phyloP scores from a whole-genome alignment of 2,888 invertebrate species.

The Cordylochernes scorpioides region DNA sequence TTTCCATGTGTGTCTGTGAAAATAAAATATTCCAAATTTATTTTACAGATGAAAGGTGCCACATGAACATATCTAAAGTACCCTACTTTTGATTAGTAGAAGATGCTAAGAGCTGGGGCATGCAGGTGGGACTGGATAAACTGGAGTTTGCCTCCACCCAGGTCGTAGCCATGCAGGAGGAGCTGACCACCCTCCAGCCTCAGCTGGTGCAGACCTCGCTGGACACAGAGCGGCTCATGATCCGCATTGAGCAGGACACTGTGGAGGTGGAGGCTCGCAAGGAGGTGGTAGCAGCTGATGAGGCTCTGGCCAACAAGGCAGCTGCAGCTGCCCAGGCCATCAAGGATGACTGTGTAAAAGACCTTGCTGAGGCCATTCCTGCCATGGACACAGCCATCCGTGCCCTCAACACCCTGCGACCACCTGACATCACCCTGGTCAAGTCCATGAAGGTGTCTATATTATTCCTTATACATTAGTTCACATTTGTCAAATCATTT shows the following conservation, averaged over 20 bases:
- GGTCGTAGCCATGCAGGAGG: constrained; percentile 74
- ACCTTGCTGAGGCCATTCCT: constrained; percentile 80
- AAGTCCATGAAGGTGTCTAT: constrained; percentile 88
- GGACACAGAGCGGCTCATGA: constrained; percentile 78
- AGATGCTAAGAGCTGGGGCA: constrained; percentile 16
- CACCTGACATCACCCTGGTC: constrained; percentile 77
- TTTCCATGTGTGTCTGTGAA: background rate
- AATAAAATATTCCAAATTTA: too few species aligned
- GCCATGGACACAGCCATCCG: constrained; percentile 66
- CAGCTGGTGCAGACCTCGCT: constrained; percentile 58
- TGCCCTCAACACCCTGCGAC: constrained; percentile 78
- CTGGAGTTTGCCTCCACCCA: constrained; percentile 67
- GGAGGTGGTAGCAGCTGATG: constrained; percentile 79
- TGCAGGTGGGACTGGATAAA: constrained; percentile 46
- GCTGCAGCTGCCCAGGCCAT: constrained; percentile 86
- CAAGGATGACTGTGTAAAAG: constrained; percentile 88
- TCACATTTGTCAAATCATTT: background rate
- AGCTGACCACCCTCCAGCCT: constrained; percentile 60
- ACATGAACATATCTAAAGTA: background rate
- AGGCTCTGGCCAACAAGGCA: constrained; percentile 65
- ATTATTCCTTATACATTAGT: too few species aligned
- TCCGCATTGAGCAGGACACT: constrained; percentile 81
- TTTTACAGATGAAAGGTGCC: background rate
- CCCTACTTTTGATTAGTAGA: background rate
- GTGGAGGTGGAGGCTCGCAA: constrained; percentile 82